Evolutionary conservation across 1,140 invertebrate species (phyloP), one percentile per base, ranked within the genome.

Genomic region (Heliconius congener): DNA sequence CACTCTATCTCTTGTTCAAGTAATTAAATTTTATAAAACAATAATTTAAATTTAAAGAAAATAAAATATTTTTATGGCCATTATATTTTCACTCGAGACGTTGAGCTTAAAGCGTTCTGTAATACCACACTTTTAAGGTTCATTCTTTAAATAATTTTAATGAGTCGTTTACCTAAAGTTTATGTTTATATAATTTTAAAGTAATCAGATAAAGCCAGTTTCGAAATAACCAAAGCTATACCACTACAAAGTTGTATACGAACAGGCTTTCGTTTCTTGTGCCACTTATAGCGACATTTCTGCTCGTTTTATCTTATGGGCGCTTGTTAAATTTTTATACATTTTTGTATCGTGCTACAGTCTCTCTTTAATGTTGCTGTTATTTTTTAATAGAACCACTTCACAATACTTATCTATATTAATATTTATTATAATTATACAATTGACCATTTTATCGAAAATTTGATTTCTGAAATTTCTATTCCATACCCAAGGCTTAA

Each of bases 121-220:
- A 60, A 60, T 3, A 19, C 19, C 55, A 60, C 3, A 16, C 11
- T 11, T 30, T 66, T 66, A 66, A 66, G 60, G 60, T 66, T 66
- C 60, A 30, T 66, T 66, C 23, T 66, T 66, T 27, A 66, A 66
- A 66, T 30, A 66, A 66, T 3, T 16, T 30, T 66, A 66, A 66
- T 66, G 27, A 23, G 23, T 66, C 27, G 71, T n/a, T 72, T 72
- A 72, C 18, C 71, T 42, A 72, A 72, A 72, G 71, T 72, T 39
- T 72, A 72, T 39, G 71, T 72, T 72, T 72, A 72, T 72, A 42
- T 72, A 37, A 72, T 39, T 72, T 72, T 72, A 72, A 72, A 72
- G 71, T 72, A 72, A 72, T 72, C 71, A 39, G 37, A 72, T 39
- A 72, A 72, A 72, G 37, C 71, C 34, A 72, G 71, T 72, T 72